Conservation (phyloP, 2,797 vertebrate genomes). For the Sphenodon punctatus region DNA sequence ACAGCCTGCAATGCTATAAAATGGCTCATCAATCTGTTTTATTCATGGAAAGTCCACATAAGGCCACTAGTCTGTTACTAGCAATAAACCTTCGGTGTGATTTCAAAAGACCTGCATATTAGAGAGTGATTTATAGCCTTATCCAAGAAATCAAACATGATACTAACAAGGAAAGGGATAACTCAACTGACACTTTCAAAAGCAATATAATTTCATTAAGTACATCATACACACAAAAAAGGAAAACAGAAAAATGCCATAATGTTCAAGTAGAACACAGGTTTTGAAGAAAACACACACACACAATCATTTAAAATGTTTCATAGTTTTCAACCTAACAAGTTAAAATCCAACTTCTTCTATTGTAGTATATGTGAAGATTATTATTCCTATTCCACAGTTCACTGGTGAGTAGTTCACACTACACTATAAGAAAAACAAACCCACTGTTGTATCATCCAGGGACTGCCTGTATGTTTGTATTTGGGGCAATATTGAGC, state of each 20-base stretch:
- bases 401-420: not conserved
- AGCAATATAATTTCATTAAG: slow-evolving; percentile 57
- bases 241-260: slow-evolving; percentile 20
- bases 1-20: slow-evolving; percentile 76
- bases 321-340: not conserved
- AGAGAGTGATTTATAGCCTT: slow-evolving; percentile 73
- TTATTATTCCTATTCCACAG: not conserved
- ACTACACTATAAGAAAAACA: not conserved
- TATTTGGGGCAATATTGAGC: not conserved
- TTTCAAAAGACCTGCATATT: slow-evolving; percentile 76
- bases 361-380: not conserved
- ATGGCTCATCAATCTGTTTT: slow-evolving; percentile 82
- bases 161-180: slow-evolving; percentile 70
- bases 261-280: slow-evolving; percentile 2
- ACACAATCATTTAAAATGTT: too few relatives aligned
- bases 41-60: slow-evolving; percentile 78
- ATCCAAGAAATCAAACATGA: slow-evolving; percentile 73
- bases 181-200: slow-evolving; percentile 61
- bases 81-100: slow-evolving; percentile 78
- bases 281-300: slow-evolving; percentile 21
- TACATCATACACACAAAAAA: slow-evolving; percentile 36
- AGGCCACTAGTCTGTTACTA: slow-evolving; percentile 78
- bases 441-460: not conserved
- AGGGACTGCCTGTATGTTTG: not conserved
- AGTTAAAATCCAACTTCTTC: not conserved